These are phyloP conservation scores for Prietella phreatophila DNA, from an alignment of 2,113 vertebrate genomes.

Conservation along the genomic window DNA sequence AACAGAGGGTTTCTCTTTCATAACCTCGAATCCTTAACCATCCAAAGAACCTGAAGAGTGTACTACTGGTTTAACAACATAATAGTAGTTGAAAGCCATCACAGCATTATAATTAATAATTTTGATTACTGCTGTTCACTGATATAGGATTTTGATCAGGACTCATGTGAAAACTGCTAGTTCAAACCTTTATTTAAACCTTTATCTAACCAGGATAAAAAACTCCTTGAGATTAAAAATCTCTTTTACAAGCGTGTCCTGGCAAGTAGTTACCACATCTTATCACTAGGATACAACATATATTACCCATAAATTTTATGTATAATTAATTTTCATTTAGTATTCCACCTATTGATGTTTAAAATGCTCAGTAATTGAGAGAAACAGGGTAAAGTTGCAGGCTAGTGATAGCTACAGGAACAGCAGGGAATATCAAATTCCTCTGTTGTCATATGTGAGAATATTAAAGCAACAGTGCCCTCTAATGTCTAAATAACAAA, in stretches of 20 bases:
- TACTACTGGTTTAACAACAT: not conserved
- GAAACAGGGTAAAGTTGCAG: conserved; percentile 33
- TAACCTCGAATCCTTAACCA: not conserved
- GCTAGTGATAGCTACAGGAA: conserved; percentile 29
- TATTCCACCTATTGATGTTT: not conserved
- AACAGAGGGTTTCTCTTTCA: not conserved
- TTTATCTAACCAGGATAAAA: no score
- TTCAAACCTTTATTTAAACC: no score
- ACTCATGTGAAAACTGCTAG: not conserved
- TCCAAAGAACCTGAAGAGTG: not conserved
- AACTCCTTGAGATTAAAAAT: no score
- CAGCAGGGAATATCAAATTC: conserved; percentile 31
- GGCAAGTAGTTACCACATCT: not conserved
- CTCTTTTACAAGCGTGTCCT: no score
- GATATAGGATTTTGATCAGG: not conserved
- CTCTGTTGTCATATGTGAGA: not conserved
- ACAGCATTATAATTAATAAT: not conserved
- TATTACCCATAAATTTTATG: conserved; percentile 1
- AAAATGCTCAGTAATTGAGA: not conserved
- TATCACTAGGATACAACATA: not conserved
- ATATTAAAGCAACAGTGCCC: conserved; percentile 54
- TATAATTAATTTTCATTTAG: not conserved
- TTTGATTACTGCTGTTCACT: not conserved
- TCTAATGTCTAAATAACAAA: conserved; percentile 62
- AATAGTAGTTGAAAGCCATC: not conserved